Evolutionary conservation across 2,888 invertebrate genomes (phyloP).

Genomic region (Phoenoteleia sp.): DNA sequence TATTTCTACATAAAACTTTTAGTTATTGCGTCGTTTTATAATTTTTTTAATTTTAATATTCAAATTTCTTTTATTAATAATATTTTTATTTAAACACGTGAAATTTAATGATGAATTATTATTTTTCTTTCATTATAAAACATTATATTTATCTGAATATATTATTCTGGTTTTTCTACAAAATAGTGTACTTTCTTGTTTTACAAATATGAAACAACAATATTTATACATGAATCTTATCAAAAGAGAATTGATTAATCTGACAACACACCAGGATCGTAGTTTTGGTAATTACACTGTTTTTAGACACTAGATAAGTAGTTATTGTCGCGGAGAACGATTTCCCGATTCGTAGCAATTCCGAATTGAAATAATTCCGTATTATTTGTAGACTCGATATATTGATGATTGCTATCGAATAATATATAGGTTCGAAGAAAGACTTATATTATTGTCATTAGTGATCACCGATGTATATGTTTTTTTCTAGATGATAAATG

Average conservation of each 20-base stretch:
- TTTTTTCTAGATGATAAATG: slow-evolving; percentile 54
- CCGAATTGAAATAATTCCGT: slow-evolving; percentile 52
- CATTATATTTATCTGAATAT: no score
- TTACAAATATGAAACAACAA: no score
- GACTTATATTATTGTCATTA: slow-evolving; percentile 35
- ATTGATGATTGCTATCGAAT: slow-evolving; percentile 34
- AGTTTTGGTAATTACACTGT: slow-evolving; percentile 61
- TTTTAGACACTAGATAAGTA: slow-evolving; percentile 61
- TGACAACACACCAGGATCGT: slow-evolving; percentile 66
- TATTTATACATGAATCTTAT: no score
- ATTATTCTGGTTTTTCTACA: no score
- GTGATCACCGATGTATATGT: slow-evolving; percentile 36
- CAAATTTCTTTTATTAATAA: no score
- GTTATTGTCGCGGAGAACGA: slow-evolving; percentile 61
- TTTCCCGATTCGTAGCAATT: slow-evolving; percentile 47
- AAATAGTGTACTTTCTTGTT: no score
- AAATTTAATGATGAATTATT: no score
- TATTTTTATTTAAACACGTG: no score
- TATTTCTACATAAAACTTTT: no score
- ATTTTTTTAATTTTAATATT: no score
- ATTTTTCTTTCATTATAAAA: no score
- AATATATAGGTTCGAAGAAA: slow-evolving; percentile 14
- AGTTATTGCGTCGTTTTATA: no score
- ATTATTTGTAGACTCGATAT: slow-evolving; percentile 47
- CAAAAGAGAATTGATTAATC: slow-evolving; percentile 25